Evolutionary conservation across 2,113 vertebrate species (phyloP), one percentile per base, ranked within the genome.

Genomic region (Hippocampus abdominalis): DNA sequence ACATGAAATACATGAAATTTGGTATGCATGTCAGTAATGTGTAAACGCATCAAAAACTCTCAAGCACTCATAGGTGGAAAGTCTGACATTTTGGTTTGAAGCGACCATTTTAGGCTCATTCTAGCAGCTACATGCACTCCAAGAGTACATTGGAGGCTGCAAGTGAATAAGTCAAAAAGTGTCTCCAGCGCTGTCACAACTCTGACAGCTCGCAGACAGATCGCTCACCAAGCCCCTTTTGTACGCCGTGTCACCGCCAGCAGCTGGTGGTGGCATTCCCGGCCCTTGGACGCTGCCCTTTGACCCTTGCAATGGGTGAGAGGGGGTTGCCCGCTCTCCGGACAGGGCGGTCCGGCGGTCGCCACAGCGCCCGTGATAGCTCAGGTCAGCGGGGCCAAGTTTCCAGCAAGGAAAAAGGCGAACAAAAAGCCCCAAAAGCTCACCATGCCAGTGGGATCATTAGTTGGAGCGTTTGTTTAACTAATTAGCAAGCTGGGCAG

Each of bases 401-500:
- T 81, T 86, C 92, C 92, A 88, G 91, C 94, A 90, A 93, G 93
- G 92, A 93, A 87, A 81, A 82, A 67, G 66, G 66, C 64, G 83
- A 95, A 98, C 95, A 98, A 98, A 98, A 90, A 91, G 44, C 48
- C 90, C 84, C 84, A 80, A 89, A 84, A 93, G 93, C 91, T 87
- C 74, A 54, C 82, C 91, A 89, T 88, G 91, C 89, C 94, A 81
- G 88, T 89, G 93, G 92, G 90, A 92, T 92, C 91, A 90, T 89
- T 93, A 95, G 92, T 86, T 84, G 90, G 92, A 94, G 90, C 91
- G 94, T 98, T 98, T 98, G 95, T 94, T 95, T 93, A 96, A 97
- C 94, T 91, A 93, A 98, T 98, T 98, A 97, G 94, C 92, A 91
- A 93, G 92, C 94, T 93, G 94, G 94, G 96, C 92, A 94, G 92